phyloP scores from a whole-genome alignment of 2,888 invertebrate species.

The Cotesia congregata region DNA sequence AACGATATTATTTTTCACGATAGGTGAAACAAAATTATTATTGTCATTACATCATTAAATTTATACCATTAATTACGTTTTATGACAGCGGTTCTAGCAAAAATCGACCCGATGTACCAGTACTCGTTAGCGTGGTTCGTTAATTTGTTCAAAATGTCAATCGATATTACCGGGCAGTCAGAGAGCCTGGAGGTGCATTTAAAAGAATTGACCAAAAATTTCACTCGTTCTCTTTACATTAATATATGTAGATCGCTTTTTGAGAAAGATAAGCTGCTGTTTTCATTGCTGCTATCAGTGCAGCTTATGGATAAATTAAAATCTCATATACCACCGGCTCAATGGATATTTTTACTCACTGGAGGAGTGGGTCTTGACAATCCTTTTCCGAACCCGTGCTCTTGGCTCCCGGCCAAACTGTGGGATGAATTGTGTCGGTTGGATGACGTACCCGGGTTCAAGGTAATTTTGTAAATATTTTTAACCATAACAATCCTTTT shows the following conservation, averaged over 20 bases:
- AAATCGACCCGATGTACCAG: conserved; percentile 98
- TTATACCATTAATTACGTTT: conserved; percentile 1
- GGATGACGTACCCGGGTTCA: conserved; percentile 72
- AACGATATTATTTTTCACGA: conserved; percentile 91
- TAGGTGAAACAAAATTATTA: conserved; percentile 72
- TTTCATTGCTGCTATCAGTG: conserved; percentile 82
- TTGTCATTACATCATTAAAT: neutral
- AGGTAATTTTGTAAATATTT: conserved; percentile 56
- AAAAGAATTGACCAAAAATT: conserved; percentile 81
- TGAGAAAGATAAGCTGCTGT: conserved; percentile 94
- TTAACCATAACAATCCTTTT: neutral
- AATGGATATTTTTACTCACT: conserved; percentile 90
- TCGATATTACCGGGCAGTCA: conserved; percentile 88
- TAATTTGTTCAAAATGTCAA: conserved; percentile 86
- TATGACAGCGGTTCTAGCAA: conserved; percentile 82
- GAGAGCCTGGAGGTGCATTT: conserved; percentile 85
- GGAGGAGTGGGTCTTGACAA: conserved; percentile 88
- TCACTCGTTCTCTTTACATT: conserved; percentile 90
- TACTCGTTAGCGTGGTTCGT: conserved; percentile 96
- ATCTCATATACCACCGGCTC: conserved; percentile 73
- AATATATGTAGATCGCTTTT: conserved; percentile 95
- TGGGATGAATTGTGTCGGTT: conserved; percentile 86
- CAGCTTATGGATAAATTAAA: conserved; percentile 77
- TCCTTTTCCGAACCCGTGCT: conserved; percentile 78
- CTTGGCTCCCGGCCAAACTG: conserved; percentile 80